Base-by-base conservation (phyloP, 1,140 invertebrate species). In the Oedothorax gibbosus region DNA sequence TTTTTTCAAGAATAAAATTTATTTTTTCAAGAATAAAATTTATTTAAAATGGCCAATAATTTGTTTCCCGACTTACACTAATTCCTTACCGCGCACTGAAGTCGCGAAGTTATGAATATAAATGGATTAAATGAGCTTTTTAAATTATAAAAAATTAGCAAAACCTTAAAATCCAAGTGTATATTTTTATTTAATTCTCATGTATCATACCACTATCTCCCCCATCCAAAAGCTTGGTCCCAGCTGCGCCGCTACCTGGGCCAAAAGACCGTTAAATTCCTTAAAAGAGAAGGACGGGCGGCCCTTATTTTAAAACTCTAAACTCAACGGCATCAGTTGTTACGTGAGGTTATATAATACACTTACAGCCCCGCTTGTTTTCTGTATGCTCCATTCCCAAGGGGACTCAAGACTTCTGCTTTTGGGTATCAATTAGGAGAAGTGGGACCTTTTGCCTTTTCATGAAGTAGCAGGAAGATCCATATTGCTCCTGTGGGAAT, bases 311-410 rank as follows among this genome's bases (percentile, higher is more conserved):
- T 84, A 75, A 84, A 84, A 82, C 69, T 71, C 68, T 71, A 72
- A 77, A 84, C 71, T 84, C 81, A 76, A 76, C 71, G 81, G 35
- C 81, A 84, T 84, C 81, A 68, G 50, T 66, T 65, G 71, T 84
- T 84, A 84, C 81, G 81, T 84, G 81, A 84, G 81, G 72, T 84
- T 84, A 84, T 84, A 84, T 82, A 82, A 82, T 82, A 73, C 65
- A 82, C 80, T 82, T 82, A 82, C 53, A 72, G 50, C 66, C 54
- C 51, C 68, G 66, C 80, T 82, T 82, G 80, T 82, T 82, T 79
- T 82, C 80, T 82, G 57, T 79, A 20, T 68, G 50, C 49, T n/a
- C 20, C 9, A 71, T 11, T n/a, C 76, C 54, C 81, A 18, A 21
- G 72, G 56, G 72, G 81, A 81, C 20, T n/a, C 9, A 56, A n/a